Conservation (phyloP, 2,888 invertebrate species). For the Spilosoma lubricipeda region DNA sequence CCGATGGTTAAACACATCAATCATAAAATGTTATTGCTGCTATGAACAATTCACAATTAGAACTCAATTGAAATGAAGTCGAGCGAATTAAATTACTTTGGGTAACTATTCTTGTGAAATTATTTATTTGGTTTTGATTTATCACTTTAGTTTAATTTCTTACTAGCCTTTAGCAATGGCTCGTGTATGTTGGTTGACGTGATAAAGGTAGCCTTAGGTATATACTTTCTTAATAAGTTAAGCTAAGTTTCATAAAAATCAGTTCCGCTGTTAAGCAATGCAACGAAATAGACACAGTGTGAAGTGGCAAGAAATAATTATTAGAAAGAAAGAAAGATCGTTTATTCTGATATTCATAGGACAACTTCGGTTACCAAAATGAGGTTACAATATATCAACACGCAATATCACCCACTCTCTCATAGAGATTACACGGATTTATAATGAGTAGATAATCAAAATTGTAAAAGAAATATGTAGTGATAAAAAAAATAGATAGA, state of each 20-base stretch:
- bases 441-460: not conserved
- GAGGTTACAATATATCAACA: too few relatives aligned
- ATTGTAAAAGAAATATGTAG: not conserved
- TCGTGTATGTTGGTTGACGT: too few relatives aligned
- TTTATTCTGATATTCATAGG: too few relatives aligned
- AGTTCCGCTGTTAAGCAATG: too few relatives aligned
- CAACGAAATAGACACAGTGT: too few relatives aligned
- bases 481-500: too few relatives aligned
- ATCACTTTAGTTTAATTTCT: constrained; percentile 4
- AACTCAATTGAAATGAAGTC: constrained; percentile 28
- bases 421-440: not conserved
- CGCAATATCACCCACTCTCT: too few relatives aligned
- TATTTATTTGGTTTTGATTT: constrained; percentile 17
- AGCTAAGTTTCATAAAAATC: too few relatives aligned
- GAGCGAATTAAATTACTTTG: constrained; percentile 24
- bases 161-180: not conserved
- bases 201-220: too few relatives aligned
- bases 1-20: constrained; percentile 70
- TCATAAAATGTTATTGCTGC: constrained; percentile 72
- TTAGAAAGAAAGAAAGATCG: too few relatives aligned
- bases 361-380: too few relatives aligned
- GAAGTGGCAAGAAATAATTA: not conserved
- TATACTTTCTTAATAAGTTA: too few relatives aligned
- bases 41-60: constrained; percentile 68
- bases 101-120: constrained; percentile 8